Evolutionary conservation across 2,888 invertebrate species (phyloP), one percentile per base, ranked within the genome.

Genomic region (Epinotia demarniana): DNA sequence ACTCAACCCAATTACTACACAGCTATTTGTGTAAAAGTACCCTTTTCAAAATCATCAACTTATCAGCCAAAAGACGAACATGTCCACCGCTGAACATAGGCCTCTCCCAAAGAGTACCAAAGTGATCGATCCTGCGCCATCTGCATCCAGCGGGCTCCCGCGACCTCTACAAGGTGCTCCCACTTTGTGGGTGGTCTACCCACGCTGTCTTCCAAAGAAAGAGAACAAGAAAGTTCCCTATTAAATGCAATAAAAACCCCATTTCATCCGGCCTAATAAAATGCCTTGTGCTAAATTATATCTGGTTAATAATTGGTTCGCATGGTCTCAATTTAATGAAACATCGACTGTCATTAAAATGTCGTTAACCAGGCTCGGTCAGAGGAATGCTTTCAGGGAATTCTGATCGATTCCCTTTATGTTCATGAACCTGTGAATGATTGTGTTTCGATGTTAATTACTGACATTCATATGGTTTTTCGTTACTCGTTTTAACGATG

Each of bases 331-430:
- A 72, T 63, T 72, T 63, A 72, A 72, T 72, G 43, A 62, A 70
- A 43, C 63, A 72, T 62, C 19, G 43, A 13, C n/a, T 68, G 57
- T 72, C 77, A 75, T 77, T 75, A 77, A 78, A 77, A 78, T 66
- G 73, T 76, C 77, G 67, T 76, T 78, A 77, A 69, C 49, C 19
- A 43, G 57, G 19, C 3, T 64, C 23, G 58, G 27, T 13, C 58
- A 19, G 13, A 43, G 23, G 55, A 62, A 71, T 55, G 39, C 39
- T 71, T 63, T 55, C 62, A 71, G 33, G 16, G 39, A 62, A 71
- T 63, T 53, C 57, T 43, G 11, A 68, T 43, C 68, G 43, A 68
- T 68, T 43, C 49, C 66, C 53, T 63, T 66, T 67, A 39, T 43
- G 19, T 43, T 68, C n/a, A 68, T 68, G 19, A 43, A 43, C 53